phyloP scores from a whole-genome alignment of 2,888 invertebrate species.

The Chymomyza fuscimana region DNA sequence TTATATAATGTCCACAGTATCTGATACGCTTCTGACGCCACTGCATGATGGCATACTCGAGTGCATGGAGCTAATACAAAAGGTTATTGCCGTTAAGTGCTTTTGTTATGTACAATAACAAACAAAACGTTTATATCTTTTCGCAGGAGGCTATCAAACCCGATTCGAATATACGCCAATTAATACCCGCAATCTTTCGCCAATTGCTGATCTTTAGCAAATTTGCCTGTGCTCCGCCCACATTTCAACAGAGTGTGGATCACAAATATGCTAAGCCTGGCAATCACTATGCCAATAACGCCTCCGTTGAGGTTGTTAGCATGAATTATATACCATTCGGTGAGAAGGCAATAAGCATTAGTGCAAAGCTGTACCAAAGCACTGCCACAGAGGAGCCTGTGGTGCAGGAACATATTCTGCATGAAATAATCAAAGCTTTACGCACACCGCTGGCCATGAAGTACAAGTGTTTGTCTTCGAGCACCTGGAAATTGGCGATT shows the following conservation, averaged over 20 bases:
- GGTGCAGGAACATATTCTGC: constrained; percentile 86
- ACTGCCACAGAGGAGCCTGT: constrained; percentile 87
- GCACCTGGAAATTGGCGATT: constrained; percentile 91
- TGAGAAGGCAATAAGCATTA: constrained; percentile 88
- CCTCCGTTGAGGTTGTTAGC: constrained; percentile 86
- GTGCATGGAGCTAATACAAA: constrained; percentile 92
- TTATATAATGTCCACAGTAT: constrained; percentile 88
- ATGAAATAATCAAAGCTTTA: constrained; percentile 85
- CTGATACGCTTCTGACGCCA: constrained; percentile 90
- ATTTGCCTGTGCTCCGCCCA: constrained; percentile 86
- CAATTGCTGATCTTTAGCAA: constrained; percentile 85
- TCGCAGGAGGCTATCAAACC: constrained; percentile 82
- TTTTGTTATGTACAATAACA: too few species aligned
- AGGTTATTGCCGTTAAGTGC: constrained; percentile 80
- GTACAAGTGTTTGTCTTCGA: constrained; percentile 88
- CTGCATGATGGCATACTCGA: constrained; percentile 92
- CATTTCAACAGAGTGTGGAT: constrained; percentile 74
- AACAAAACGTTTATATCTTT: not conserved
- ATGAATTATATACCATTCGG: constrained; percentile 93
- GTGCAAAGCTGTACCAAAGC: constrained; percentile 87
- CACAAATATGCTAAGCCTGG: constrained; percentile 81
- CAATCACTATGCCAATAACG: constrained; percentile 74
- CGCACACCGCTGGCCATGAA: constrained; percentile 88
- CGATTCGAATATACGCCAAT: constrained; percentile 82
- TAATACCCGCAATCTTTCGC: constrained; percentile 85